Evolutionary conservation across 2,113 vertebrate species (phyloP), one percentile per base, ranked within the genome.

Genomic region (Scartelaos histophorus): DNA sequence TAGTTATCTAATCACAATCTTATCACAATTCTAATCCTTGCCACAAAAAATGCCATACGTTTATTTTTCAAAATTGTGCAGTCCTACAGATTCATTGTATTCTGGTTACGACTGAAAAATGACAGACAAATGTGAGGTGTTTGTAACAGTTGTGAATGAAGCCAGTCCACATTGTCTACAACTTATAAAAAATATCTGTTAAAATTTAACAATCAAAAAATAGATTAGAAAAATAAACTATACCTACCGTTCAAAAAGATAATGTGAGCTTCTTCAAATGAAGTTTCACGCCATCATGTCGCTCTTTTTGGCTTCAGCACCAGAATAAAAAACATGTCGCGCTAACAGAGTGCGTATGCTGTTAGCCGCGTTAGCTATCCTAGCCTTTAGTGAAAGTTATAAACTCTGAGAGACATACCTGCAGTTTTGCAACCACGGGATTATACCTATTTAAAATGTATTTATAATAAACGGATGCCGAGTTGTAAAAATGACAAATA

Each of bases 311-410:
- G 54, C 13, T 47, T 46, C 58, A 74, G 62, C 57, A 76, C 73
- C 67, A 77, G 67, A 82, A 83, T 80, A 89, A 87, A 91, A 89
- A 87, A 91, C 89, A 92, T 90, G 81, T 84, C 78, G 70, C 74
- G 84, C 82, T 82, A 85, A 87, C 65, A 54, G 66, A 78, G 64
- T 25, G 66, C 47, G 46, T 43, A 82, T 73, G 75, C 66, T 65
- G 17, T 22, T 9, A 53, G 71, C 68, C 29, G 46, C n/a, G 7
- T 21, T 10, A 38, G 66, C 47, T 70, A 13, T 43, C 17, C 16
- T 24, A 17, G 4, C 22, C 19, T 43, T 82, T n/a, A 75, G 5
- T 12, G 2, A 3, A n/a, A 66, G 7, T 1, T 5, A 24, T 4
- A 3, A 0, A 13, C 46, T 5, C 17, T 10, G 5, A 0, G 17